These are phyloP conservation scores for Nesoenas mayeri DNA, from an alignment of 2,113 vertebrate species.

Conservation along the genomic window DNA sequence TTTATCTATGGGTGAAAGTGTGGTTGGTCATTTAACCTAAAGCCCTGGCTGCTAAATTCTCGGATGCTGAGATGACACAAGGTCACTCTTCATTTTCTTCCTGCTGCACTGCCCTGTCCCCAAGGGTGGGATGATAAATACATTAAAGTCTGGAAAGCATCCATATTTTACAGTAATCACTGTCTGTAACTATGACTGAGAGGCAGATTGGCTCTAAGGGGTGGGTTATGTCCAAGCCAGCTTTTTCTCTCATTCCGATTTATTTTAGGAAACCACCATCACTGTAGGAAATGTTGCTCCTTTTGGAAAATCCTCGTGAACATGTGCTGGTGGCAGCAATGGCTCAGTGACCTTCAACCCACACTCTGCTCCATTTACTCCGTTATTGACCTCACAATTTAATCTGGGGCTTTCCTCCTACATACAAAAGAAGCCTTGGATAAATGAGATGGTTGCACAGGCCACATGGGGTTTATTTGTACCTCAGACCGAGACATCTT, in stretches of 20 bases:
- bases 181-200: not conserved
- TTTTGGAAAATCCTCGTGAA: not conserved
- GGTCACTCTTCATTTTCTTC: not conserved
- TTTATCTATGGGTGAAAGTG: not conserved
- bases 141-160: not conserved
- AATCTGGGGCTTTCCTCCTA: not conserved
- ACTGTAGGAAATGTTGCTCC: not conserved
- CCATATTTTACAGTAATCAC: fast-evolving
- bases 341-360: not conserved
- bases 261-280: not conserved
- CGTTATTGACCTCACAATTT: not conserved
- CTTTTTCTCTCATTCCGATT: not conserved
- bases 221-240: not conserved
- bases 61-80: not conserved
- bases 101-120: no score
- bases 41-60: not conserved
- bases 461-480: not conserved
- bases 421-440: not conserved
- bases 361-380: not conserved
- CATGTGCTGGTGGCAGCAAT: fast-evolving
- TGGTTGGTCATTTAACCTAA: not conserved
- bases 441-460: not conserved
- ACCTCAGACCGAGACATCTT: not conserved
- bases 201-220: not conserved
- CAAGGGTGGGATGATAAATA: not conserved